Conservation (phyloP, 2,888 invertebrate genomes). For the Acleris holmiana region DNA sequence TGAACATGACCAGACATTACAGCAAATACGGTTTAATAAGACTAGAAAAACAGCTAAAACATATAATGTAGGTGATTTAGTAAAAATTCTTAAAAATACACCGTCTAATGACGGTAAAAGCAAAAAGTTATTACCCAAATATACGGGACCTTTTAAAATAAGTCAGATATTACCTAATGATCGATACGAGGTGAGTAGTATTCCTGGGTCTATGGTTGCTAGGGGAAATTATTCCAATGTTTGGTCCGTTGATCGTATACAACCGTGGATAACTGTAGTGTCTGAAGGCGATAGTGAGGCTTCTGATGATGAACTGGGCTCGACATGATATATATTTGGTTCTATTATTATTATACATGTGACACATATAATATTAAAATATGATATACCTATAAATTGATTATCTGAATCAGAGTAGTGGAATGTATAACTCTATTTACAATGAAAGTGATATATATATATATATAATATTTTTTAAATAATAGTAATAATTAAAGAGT, state of each 20-base stretch:
- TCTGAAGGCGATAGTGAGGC: too few species aligned
- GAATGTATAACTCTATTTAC: too few species aligned
- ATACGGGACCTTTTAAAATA: conserved; percentile 16
- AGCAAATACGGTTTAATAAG: not conserved
- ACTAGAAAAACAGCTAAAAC: not conserved
- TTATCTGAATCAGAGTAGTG: too few species aligned
- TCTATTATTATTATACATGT: too few species aligned
- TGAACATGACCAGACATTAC: not conserved
- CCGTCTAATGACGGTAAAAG: conserved; percentile 16
- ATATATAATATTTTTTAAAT: too few species aligned
- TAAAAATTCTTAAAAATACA: conserved; percentile 3
- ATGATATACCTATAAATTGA: too few species aligned
- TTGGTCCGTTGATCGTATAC: conserved; percentile 6
- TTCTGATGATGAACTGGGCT: too few species aligned
- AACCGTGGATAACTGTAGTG: conserved; percentile 5
- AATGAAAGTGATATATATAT: too few species aligned
- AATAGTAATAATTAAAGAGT: too few species aligned
- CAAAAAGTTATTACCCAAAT: conserved; percentile 24
- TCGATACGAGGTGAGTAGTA: conserved; percentile 16
- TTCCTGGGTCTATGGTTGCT: not conserved
- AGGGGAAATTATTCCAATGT: conserved; percentile 1
- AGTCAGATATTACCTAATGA: conserved; percentile 22
- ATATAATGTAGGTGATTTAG: conserved; percentile 18
- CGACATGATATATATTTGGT: too few species aligned
- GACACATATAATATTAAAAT: too few species aligned